A percentile compares a stretch with the other conserved stretches of the same genome.
Evolutionary conservation across 1,140 invertebrate species (phyloP).

Genomic region (Armadillidium nasatum): DNA sequence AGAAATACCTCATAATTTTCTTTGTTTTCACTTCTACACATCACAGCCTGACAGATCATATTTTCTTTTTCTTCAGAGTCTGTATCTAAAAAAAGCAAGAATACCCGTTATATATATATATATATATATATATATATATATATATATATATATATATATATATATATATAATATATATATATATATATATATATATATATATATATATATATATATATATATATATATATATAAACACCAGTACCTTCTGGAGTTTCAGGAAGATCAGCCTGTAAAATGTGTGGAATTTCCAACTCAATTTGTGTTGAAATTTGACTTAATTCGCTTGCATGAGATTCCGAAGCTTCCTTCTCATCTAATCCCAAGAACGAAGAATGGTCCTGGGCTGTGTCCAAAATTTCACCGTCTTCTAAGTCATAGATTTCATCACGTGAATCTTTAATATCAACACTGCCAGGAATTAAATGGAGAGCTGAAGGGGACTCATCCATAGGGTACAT

Average conservation of each 20-base stretch:
- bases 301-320: not conserved
- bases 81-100: not conserved
- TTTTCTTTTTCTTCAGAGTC: not conserved
- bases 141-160: no score
- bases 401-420: not conserved
- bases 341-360: not conserved
- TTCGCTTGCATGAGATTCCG: not conserved
- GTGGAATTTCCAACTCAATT: slow-evolving; percentile 3
- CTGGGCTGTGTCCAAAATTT: not conserved
- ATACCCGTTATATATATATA: no score
- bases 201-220: no score
- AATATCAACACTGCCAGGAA: not conserved
- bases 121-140: no score
- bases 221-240: no score
- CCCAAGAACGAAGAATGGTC: not conserved
- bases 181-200: no score
- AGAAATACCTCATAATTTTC: not conserved
- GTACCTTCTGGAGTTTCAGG: not conserved
- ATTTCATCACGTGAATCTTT: not conserved
- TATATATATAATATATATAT: no score
- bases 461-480: not conserved
- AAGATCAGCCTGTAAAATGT: not conserved
- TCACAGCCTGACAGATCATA: slow-evolving; percentile 1
- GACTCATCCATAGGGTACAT: not conserved
- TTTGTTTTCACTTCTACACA: not conserved